Evolutionary conservation across 2,113 vertebrate species (phyloP), one percentile per base, ranked within the genome.

Genomic region (Colius striatus): DNA sequence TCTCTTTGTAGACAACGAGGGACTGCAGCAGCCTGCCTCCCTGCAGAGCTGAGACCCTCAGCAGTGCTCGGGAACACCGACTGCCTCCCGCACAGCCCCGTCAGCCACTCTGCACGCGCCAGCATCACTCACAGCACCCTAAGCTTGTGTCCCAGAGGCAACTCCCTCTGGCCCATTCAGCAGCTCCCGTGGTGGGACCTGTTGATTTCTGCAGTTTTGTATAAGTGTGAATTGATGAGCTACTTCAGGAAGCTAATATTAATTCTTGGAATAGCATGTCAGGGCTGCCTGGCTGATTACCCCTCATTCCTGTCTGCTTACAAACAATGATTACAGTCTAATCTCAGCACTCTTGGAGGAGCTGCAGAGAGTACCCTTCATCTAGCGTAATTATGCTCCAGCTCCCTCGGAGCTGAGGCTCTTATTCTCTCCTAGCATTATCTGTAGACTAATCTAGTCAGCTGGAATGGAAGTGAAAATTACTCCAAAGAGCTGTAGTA

Each of bases 271-370:
- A 96, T 90, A 96, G 84, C 11, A 25, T 32, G 83, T 95, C 92
- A 96, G 80, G 92, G 80, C 92, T 93, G 95, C 90, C 95, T 92
- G 82, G 94, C 79, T 97, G 96, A 97, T 97, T 97, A 97, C 93
- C 92, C 93, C 91, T 97, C 86, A 86, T 95, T 96, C 97, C 97
- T 88, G 92, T 96, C 96, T 97, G 97, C 97, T 97, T 97, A 97
- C 97, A 97, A 97, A 97, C 97, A 97, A 96, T 97, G 96, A 97
- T 97, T 97, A 97, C 94, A 83, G 90, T 85, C 95, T 97, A 97
- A 97, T 97, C 94, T 97, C 97, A 89, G 96, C 94, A 95, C 95
- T 96, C 97, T 97, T 97, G 96, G 95, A 96, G 86, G 84, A 95
- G 94, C 87, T 94, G 87, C 1, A 0, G 72, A 95, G 92, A 97